Evolutionary conservation across 2,888 invertebrate species (phyloP).

Genomic region (Sesia apiformis): DNA sequence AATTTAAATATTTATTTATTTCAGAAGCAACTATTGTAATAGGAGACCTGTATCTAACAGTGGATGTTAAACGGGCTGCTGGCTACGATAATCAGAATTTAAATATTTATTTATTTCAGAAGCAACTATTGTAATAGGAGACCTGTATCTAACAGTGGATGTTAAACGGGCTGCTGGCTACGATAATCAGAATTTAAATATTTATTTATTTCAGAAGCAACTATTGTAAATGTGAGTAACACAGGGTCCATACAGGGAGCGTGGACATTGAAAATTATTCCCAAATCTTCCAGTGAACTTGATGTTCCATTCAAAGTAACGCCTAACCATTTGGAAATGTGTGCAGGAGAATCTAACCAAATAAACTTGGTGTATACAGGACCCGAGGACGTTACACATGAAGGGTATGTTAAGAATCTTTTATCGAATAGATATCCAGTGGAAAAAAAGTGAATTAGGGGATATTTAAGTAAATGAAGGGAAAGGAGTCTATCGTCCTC

Average conservation of each 20-base stretch:
- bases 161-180: no score
- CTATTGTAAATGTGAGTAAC: slow-evolving; percentile 34
- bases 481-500: no score
- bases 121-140: slow-evolving; percentile 29
- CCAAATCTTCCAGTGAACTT: slow-evolving; percentile 15
- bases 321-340: slow-evolving; percentile 37
- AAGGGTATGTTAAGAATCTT: slow-evolving; percentile 34
- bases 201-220: slow-evolving; percentile 34
- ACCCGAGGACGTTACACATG: slow-evolving; percentile 26
- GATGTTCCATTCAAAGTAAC: slow-evolving; percentile 37
- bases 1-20: slow-evolving; percentile 17
- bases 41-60: no score
- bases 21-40: slow-evolving; percentile 39
- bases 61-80: no score
- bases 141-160: no score
- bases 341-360: slow-evolving; percentile 26
- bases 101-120: slow-evolving; percentile 35
- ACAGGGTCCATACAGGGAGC: slow-evolving; percentile 40
- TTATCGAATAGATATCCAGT: no score
- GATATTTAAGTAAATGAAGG: no score
- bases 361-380: slow-evolving; percentile 39
- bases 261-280: slow-evolving; percentile 40
- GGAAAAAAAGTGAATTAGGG: no score
- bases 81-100: no score
- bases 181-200: no score